Conservation (phyloP, 1,140 invertebrate species). For the Saccostrea cuccullata region DNA sequence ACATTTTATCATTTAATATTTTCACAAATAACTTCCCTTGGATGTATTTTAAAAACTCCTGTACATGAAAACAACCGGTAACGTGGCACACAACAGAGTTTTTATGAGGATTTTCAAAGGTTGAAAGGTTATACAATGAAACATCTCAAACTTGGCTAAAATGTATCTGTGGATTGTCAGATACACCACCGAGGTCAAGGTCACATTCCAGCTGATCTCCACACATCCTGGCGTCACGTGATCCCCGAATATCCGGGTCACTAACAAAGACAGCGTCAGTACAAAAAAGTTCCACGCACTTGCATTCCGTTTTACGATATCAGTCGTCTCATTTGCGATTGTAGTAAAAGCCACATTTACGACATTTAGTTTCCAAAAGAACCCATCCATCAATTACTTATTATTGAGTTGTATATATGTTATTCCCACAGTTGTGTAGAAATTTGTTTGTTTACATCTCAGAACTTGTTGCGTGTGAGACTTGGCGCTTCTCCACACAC, state of each 20-base stretch:
- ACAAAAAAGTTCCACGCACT: conserved; percentile 17
- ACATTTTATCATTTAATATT: too few species aligned
- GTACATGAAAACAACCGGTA: conserved; percentile 9
- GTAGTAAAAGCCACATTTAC: conserved; percentile 1
- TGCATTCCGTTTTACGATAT: conserved; percentile 24
- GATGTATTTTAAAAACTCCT: not conserved
- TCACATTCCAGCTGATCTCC: not conserved
- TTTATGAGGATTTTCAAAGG: not conserved
- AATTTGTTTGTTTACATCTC: not conserved
- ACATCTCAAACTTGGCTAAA: conserved; percentile 28
- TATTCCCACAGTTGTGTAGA: not conserved
- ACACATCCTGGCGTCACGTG: not conserved
- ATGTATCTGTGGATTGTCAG: conserved; percentile 31
- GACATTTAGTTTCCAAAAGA: conserved; percentile 40
- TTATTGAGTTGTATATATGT: not conserved
- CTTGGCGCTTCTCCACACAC: not conserved
- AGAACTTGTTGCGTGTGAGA: not conserved
- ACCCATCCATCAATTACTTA: conserved; percentile 19
- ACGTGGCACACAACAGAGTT: not conserved
- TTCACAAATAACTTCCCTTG: too few species aligned
- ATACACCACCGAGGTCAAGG: not conserved
- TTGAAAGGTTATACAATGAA: conserved; percentile 20
- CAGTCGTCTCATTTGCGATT: not conserved
- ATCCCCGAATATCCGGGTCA: not conserved
- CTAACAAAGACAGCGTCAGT: not conserved